Evolutionary conservation across 2,113 vertebrate genomes (phyloP), one percentile per base, ranked within the genome.

Genomic region (Galeopterus variegatus): DNA sequence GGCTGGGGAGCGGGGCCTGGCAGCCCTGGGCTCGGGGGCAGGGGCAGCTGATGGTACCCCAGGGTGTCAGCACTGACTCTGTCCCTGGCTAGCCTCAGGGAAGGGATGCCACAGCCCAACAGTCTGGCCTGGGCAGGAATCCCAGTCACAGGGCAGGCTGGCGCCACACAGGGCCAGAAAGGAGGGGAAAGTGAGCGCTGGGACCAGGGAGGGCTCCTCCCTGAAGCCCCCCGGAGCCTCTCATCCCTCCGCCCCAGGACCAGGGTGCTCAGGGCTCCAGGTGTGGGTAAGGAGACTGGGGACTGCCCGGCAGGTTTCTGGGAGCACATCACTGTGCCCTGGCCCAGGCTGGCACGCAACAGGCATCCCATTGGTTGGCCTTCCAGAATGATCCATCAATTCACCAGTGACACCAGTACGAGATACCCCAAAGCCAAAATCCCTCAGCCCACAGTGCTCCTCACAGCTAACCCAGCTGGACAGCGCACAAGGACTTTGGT

Each of bases 101-200:
- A 24, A 50, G 50, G 28, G 31, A 33, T 13, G 8, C 26, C 8
- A 0, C 24, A 75, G 24, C 18, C 19, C 45, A 5, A 79, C 18
- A 48, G 17, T 60, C 70, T n/a, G 60, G 12, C 54, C 56, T 33
- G 28, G 69, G 48, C 58, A 45, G 52, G 54, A 33, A 24, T 3
- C 17, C 31, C 0, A 0, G 41, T 48, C 64, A 65, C 5, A 3
- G 17, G 33, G 6, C 1, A 1, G 54, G 41, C 69, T 31, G 56
- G 23, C 19, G 2, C 15, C 56, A 2, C 0, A 64, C 12, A 48
- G 23, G 24, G 12, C 70, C 1, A 19, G 60, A 52, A 70, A 26
- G 5, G 33, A 79, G 5, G 33, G 70, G 24, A 45, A 26, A 5
- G 1, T 83, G 41, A 15, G 48, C 14, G 8, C 36, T 9, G 50